A percentile compares a stretch with the other conserved stretches of the same genome.
Evolutionary conservation across 2,888 invertebrate genomes (phyloP).

Genomic region (Mamestra brassicae): DNA sequence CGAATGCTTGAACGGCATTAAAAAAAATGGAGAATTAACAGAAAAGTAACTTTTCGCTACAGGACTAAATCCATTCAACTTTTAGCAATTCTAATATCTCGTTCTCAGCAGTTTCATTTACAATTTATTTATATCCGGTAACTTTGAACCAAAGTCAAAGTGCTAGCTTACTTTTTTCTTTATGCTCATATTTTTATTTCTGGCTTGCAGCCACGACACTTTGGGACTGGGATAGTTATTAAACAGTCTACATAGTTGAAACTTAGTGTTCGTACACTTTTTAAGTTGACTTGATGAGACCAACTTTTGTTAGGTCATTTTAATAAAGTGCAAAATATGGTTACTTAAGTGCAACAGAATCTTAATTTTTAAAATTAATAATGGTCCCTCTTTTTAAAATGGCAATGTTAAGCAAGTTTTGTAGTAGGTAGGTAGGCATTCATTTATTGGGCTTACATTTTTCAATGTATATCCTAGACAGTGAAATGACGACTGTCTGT

Average conservation of each 20-base stretch:
- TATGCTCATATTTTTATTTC: slow-evolving; percentile 32
- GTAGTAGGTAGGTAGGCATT: too few relatives aligned
- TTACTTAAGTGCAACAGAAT: background rate
- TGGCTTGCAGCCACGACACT: slow-evolving; percentile 49
- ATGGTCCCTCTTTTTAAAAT: background rate
- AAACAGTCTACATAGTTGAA: slow-evolving; percentile 22
- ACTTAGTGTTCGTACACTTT: slow-evolving; percentile 43
- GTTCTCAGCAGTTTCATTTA: slow-evolving; percentile 15
- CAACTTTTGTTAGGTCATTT: slow-evolving; percentile 19
- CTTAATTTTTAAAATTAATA: background rate
- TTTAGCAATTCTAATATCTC: background rate
- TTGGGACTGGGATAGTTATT: slow-evolving; percentile 24
- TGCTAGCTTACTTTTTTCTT: slow-evolving; percentile 40
- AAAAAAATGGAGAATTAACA: background rate
- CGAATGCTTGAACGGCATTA: background rate
- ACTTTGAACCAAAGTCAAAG: slow-evolving; percentile 43
- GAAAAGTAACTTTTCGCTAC: background rate
- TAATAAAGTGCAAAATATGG: background rate
- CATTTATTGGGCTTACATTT: too few relatives aligned
- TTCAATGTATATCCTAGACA: too few relatives aligned
- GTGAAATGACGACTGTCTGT: too few relatives aligned
- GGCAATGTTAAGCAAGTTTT: background rate
- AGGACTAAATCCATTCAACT: background rate
- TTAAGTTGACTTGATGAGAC: slow-evolving; percentile 23
- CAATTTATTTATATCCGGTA: slow-evolving; percentile 26